phyloP scores from a whole-genome alignment of 2,797 vertebrate genomes.

The Thunnus albacares region DNA sequence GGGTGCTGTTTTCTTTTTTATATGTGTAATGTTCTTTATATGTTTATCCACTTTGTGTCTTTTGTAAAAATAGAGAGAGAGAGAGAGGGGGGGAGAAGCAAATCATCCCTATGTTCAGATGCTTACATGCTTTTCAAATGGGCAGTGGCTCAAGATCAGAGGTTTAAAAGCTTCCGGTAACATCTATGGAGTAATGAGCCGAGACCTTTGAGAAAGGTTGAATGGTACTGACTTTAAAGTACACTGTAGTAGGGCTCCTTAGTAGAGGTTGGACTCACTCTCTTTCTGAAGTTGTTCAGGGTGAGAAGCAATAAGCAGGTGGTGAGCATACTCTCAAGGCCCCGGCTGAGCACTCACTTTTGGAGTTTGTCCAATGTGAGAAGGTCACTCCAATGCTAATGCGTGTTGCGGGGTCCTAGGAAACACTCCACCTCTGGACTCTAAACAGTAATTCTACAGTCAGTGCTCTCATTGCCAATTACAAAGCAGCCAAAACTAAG shows the following conservation, averaged over 20 bases:
- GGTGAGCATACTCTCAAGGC: conserved; percentile 45
- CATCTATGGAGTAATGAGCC: neutral
- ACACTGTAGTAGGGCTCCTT: conserved; percentile 5
- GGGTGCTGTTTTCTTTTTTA: neutral
- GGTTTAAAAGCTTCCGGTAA: neutral
- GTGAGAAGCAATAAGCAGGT: conserved; percentile 50
- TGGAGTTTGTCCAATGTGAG: conserved; percentile 65
- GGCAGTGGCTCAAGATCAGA: neutral
- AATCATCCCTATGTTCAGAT: neutral
- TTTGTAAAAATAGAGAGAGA: too few relatives aligned
- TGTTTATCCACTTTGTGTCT: too few relatives aligned
- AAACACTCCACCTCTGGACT: conserved; percentile 49
- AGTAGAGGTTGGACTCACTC: conserved; percentile 16
- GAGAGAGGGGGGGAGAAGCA: neutral
- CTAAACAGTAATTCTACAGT: conserved; percentile 28
- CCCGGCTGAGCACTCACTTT: conserved; percentile 48
- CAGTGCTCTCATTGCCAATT: neutral
- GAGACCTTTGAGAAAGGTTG: neutral
- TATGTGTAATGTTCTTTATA: neutral
- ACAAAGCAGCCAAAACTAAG: neutral
- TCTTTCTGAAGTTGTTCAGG: conserved; percentile 29
- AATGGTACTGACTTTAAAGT: neutral
- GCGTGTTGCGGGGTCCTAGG: conserved; percentile 21
- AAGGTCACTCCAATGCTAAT: conserved; percentile 64
- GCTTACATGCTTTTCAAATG: neutral